Percentiles rank a stretch among this genome's conserved stretches.
These are phyloP conservation scores for Nothoprocta pentlandii DNA, from an alignment of 2,113 vertebrate genomes.

Conservation along the genomic window DNA sequence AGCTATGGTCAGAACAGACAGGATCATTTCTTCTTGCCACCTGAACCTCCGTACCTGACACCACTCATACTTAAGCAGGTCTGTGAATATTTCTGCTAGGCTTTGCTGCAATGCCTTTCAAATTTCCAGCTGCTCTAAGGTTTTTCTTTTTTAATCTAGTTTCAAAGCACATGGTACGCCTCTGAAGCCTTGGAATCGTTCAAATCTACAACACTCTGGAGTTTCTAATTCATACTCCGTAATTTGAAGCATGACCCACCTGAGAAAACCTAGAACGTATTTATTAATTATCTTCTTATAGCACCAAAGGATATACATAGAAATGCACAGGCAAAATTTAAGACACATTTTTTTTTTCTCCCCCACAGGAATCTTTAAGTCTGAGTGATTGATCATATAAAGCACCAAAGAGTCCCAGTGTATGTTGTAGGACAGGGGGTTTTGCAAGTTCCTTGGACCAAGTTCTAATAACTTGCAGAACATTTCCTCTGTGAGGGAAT, in stretches of 20 bases:
- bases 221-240: slow-evolving; percentile 38
- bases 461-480: neutral
- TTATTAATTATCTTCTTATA: slow-evolving; percentile 59
- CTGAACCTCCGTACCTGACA: slow-evolving; percentile 1
- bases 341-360: neutral
- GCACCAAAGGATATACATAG: neutral
- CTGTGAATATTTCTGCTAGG: slow-evolving; percentile 44
- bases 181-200: slow-evolving; percentile 61
- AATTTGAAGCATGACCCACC: slow-evolving; percentile 38
- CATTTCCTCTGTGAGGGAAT: neutral
- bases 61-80: neutral
- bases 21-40: slow-evolving; percentile 1
- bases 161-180: slow-evolving; percentile 36
- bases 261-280: slow-evolving; percentile 27
- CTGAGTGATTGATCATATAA: neutral
- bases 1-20: slow-evolving; percentile 14
- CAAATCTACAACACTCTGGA: slow-evolving; percentile 44
- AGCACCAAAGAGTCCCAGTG: neutral
- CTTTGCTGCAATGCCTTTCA: slow-evolving; percentile 44
- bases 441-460: neutral
- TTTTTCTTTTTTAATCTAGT: slow-evolving; percentile 50
- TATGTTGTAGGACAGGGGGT: neutral
- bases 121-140: slow-evolving; percentile 48
- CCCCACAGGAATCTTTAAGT: neutral
- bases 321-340: slow-evolving; percentile 22